Conservation (phyloP, 2,797 vertebrate genomes). For the Orientallactaga sibirica region DNA sequence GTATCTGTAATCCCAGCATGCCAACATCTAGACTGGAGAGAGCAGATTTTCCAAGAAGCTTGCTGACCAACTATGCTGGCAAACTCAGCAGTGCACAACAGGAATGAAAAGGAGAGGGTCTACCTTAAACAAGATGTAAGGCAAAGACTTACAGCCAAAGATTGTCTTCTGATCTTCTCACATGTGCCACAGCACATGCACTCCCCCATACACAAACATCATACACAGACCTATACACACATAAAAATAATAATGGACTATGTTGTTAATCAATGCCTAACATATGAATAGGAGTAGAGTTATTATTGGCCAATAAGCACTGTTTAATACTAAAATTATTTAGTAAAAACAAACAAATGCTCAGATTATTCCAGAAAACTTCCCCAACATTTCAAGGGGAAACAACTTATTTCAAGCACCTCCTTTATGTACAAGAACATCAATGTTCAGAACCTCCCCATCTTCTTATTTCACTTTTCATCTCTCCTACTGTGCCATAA, state of each 20-base stretch:
- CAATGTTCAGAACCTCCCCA: background rate
- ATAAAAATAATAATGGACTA: background rate
- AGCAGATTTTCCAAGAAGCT: too few species aligned
- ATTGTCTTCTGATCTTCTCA: too few species aligned
- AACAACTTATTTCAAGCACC: background rate
- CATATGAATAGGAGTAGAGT: accelerated
- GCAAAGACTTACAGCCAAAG: too few species aligned
- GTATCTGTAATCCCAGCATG: too few species aligned
- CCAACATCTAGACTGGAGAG: too few species aligned
- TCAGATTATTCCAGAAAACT: background rate
- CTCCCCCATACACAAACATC: too few species aligned
- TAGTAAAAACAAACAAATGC: background rate
- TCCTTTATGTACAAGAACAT: background rate
- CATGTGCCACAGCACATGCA: too few species aligned
- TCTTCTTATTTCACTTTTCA: background rate
- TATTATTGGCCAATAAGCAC: background rate
- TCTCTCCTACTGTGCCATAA: background rate
- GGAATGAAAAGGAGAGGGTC: too few species aligned
- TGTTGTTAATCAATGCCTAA: background rate
- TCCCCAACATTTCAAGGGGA: background rate
- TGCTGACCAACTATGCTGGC: too few species aligned
- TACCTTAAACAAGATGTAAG: too few species aligned
- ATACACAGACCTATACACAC: too few species aligned
- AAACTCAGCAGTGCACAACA: too few species aligned
- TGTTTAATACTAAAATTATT: background rate